Evolutionary conservation across 2,888 invertebrate species (phyloP), one percentile per base, ranked within the genome.

Genomic region (Agriopis marginaria): DNA sequence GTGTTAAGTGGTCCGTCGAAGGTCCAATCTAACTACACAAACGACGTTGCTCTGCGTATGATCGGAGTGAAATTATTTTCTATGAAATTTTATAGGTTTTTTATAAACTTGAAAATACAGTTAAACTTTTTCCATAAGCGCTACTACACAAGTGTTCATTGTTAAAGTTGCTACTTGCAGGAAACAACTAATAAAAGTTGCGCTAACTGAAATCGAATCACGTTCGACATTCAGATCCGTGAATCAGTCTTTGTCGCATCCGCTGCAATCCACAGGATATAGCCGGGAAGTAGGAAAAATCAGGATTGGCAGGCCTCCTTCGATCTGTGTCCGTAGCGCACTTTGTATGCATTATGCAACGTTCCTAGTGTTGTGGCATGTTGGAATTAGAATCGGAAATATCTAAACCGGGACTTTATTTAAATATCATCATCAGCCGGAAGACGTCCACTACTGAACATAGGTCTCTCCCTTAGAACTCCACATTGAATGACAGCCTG

Each of bases 281-380:
- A 79, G 76, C 64, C 73, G 66, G 81, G 82, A 80, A 84, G 68
- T 68, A 83, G 82, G 85, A 86, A 87, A 89, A 91, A 88, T 90
- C 90, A 85, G 86, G 82, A 86, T 78, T 84, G 83, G 84, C 77
- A 85, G 84, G 74, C 76, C 73, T 70, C 69, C 68, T 71, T 60
- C 68, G 83, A 83, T 86, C 82, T 54, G 66, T 49, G 62, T 49
- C 62, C 65, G 62, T 79, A 80, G 82, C 82, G 82, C 86, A 86
- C 89, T 88, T 85, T 54, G 87, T 90, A 91, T 90, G 90, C 89
- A 90, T 88, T 89, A 88, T 88, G 88, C 87, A 88, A 85, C 76
- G 71, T 56, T 23, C 47, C 62, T 66, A 68, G 62, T 53, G 63
- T 17, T 60, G 65, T 61, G 40, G 23, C 63, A 51, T 5, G 42